Percentiles rank a stretch among this genome's conserved stretches.
Conservation (phyloP, 2,797 vertebrate genomes). For the Pelochelys cantorii region DNA sequence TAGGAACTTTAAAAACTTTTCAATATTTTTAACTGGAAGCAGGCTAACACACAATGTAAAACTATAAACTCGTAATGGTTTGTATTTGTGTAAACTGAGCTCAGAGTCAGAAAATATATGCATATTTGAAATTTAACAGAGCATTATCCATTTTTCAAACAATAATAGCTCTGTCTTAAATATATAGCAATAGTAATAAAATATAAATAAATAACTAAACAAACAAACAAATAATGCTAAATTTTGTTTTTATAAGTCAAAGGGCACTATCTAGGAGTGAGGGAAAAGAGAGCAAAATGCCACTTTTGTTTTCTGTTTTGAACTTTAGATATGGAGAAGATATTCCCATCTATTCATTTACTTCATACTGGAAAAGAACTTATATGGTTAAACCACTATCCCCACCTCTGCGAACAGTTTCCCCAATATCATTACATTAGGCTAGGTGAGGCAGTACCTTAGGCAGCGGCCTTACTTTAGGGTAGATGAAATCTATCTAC, state of each 20-base stretch:
- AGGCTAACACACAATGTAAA: neutral
- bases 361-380: no score
- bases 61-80: neutral
- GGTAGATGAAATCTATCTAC: neutral
- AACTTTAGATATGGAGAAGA: no score
- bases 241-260: slow-evolving; percentile 17
- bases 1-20: slow-evolving; percentile 53
- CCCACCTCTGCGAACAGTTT: no score
- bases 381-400: no score
- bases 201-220: no score
- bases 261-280: neutral
- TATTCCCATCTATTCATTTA: no score
- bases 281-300: no score
- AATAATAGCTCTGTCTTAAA: slow-evolving; percentile 10
- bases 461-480: neutral
- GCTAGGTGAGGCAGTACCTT: no score
- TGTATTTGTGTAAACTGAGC: neutral
- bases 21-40: slow-evolving; percentile 46
- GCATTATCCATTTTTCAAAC: slow-evolving; percentile 28
- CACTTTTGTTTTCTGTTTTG: no score
- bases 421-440: no score
- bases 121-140: slow-evolving; percentile 23
- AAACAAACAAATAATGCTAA: neutral
- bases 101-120: neutral
- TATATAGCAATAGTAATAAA: no score